phyloP scores from a whole-genome alignment of 2,888 invertebrate species.

The Latrodectus hesperus region DNA sequence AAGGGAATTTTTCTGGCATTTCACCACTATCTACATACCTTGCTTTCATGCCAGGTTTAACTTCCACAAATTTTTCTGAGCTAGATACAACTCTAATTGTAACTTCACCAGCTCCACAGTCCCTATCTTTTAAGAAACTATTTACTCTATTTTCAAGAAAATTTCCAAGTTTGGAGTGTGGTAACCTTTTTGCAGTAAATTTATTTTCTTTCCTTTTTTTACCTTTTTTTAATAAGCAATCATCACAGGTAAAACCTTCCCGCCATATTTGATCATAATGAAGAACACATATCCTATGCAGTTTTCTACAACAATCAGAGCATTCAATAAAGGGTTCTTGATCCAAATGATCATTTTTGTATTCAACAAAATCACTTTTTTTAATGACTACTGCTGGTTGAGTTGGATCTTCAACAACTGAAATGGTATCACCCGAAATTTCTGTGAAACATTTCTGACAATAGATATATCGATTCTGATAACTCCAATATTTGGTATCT shows the following conservation, averaged over 20 bases:
- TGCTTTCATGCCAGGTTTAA: constrained; percentile 95
- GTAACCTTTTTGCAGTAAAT: constrained; percentile 90
- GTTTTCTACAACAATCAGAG: constrained; percentile 95
- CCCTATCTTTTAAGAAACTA: constrained; percentile 95
- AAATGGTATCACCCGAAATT: constrained; percentile 97
- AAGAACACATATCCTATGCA: constrained; percentile 98
- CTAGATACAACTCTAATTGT: constrained; percentile 98
- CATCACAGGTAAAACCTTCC: constrained; percentile 92
- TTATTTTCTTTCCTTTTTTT: constrained; percentile 97
- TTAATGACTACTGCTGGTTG: constrained; percentile 86
- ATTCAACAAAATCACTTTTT: constrained; percentile 96
- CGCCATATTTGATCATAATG: constrained; percentile 98
- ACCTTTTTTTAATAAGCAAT: constrained; percentile 93
- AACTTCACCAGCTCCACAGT: constrained; percentile 91
- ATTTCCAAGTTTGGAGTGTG: constrained; percentile 94
- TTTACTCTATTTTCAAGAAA: constrained; percentile 99
- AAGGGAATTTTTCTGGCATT: constrained; percentile 93
- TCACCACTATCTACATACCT: constrained; percentile 88
- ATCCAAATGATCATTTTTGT: constrained; percentile 99
- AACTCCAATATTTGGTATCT: constrained; percentile 98
- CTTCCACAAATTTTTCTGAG: constrained; percentile 98
- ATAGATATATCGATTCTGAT: constrained; percentile 98
- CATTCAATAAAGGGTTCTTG: constrained; percentile 97
- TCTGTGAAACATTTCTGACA: constrained; percentile 99
- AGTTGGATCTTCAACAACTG: constrained; percentile 96